Base-by-base conservation (phyloP, 2,113 vertebrate species). In the Chroicocephalus ridibundus region DNA sequence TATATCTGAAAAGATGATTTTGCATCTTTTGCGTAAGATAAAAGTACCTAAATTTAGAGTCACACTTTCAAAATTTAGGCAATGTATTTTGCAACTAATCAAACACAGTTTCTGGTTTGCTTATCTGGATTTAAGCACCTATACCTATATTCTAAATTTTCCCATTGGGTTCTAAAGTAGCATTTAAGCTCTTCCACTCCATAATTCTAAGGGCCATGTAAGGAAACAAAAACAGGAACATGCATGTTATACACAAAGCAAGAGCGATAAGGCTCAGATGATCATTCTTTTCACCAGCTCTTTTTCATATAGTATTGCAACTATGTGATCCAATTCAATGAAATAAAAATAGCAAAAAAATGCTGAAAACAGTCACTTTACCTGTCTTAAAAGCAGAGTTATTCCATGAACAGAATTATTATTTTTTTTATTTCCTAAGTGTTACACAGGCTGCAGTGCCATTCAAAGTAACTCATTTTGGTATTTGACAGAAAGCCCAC, bases 401-500 rank as follows among this genome's bases (percentile, higher is more conserved):
- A 36, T 9, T 32, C 31, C 10, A 57, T 18, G 6, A 95, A 66
- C 3, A 52, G 9, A 61, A 4, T 15, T 15, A 22, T 11, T 38
- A 13, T 22, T 18, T 38, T 57, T 68, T 25, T 44, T 5, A 32
- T 91, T 71, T 79, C 15, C 2, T 14, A 74, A 19, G 5, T 44
- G 13, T 44, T 44, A 40, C 46, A 44, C 12, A 66, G 6, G 31
- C 38, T 31, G 2, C 34, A 81, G 29, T 70, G 24, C 6, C 29
- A n/a, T 51, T 90, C 38, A 55, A 83, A 80, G 34, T 44, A 55
- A 75, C 20, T 68, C 8, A 17, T 65, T 38, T 34, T 47, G 9
- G 10, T 72, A 46, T 60, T 52, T 51, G 31, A 75, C 0, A 0
- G 16, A 76, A 15, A 47, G 5, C 47, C 8, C 1, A 2, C 4